phyloP scores from a whole-genome alignment of 2,113 vertebrate species.

The Scomber scombrus region DNA sequence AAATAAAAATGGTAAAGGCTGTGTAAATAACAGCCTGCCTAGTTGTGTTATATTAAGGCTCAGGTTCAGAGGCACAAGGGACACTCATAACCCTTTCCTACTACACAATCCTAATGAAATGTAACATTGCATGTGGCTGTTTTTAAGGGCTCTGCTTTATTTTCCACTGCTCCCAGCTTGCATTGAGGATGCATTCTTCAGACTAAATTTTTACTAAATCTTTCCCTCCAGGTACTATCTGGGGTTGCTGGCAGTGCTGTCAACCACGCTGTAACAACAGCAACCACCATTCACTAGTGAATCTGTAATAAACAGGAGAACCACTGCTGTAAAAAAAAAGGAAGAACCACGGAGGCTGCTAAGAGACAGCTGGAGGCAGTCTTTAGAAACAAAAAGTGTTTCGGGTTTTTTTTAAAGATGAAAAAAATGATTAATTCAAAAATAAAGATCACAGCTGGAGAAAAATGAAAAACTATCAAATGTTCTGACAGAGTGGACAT shows the following conservation, averaged over 20 bases:
- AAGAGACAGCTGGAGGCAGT: neutral
- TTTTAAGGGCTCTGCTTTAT: neutral
- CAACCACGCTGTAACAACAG: neutral
- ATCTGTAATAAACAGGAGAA: neutral
- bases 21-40: conserved; percentile 35
- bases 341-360: neutral
- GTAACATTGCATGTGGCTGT: too few species aligned
- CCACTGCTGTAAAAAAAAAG: neutral
- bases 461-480: too few species aligned
- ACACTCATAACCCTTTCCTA: neutral
- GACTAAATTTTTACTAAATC: neutral
- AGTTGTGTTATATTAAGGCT: conserved; percentile 18
- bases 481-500: too few species aligned
- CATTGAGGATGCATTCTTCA: neutral
- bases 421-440: too few species aligned
- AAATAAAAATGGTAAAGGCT: neutral
- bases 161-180: neutral
- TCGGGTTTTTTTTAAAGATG: too few species aligned
- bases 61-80: neutral
- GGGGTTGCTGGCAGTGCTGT: neutral
- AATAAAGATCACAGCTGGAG: too few species aligned
- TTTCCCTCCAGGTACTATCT: neutral
- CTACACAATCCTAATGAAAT: neutral
- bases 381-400: too few species aligned
- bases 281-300: neutral